A percentile compares a stretch with the other conserved stretches of the same genome.
These are phyloP conservation scores for Austrofundulus limnaeus DNA, from an alignment of 2,113 vertebrate genomes.

Conservation along the genomic window DNA sequence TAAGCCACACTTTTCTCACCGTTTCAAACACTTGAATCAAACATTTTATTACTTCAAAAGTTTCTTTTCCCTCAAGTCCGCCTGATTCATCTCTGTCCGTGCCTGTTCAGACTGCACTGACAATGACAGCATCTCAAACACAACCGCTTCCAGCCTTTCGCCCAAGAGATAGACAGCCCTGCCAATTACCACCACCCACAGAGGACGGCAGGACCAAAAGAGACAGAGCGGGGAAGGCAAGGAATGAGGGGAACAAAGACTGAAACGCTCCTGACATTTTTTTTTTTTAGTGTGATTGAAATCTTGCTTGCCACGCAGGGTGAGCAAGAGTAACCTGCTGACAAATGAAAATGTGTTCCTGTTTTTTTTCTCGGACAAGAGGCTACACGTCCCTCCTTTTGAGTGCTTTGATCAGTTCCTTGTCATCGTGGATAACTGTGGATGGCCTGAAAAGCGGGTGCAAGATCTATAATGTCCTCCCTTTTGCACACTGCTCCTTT, in stretches of 20 bases:
- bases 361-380: constrained; percentile 41
- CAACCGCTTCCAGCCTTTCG: constrained; percentile 33
- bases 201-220: constrained; percentile 38
- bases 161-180: constrained; percentile 44
- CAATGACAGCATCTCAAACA: constrained; percentile 49
- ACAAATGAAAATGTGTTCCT: constrained; percentile 46
- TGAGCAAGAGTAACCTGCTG: constrained; percentile 59
- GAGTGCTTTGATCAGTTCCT: constrained; percentile 45
- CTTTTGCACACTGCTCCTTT: constrained; percentile 19
- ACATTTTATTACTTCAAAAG: constrained; percentile 3
- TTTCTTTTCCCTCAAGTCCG: neutral
- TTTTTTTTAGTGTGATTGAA: constrained; percentile 50
- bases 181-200: constrained; percentile 58
- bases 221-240: constrained; percentile 18
- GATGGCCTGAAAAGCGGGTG: constrained; percentile 29
- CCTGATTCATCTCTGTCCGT: constrained; percentile 28
- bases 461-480: constrained; percentile 35
- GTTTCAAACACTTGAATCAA: constrained; percentile 20
- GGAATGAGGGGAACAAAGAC: constrained; percentile 34
- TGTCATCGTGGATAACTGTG: constrained; percentile 38
- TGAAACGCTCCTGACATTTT: constrained; percentile 54
- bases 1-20: neutral
- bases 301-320: constrained; percentile 56
- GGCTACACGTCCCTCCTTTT: constrained; percentile 43
- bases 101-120: constrained; percentile 25